Base-by-base conservation (phyloP, 2,888 invertebrate genomes). In the Lepidonotus clava region DNA sequence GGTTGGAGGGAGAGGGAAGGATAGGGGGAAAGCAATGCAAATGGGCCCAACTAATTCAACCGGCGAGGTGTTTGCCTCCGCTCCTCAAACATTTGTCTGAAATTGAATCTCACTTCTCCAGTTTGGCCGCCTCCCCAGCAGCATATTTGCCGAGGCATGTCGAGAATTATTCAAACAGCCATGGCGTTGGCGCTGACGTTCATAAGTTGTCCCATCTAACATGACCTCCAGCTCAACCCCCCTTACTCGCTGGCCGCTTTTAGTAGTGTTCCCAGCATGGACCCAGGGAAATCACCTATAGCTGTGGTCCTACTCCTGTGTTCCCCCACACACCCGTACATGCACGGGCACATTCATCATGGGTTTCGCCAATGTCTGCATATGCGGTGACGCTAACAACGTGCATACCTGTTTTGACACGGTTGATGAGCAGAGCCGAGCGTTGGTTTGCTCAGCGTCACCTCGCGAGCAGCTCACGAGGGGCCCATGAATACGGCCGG, bases 61-160 rank as follows among this genome's bases (percentile, higher is more conserved):
- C 46, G 46, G 80, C 41, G 80, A 80, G 80, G 80, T 80, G 80
- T 80, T 80, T 80, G 80, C 51, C 46, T 11, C 46, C 46, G 46
- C 80, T 80, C 80, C 51, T 41, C 80, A 80, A 80, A 80, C 80
- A 80, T 80, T 80, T 80, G 80, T 80, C 80, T 51, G 80, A 80
- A 80, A 80, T 80, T 46, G 80, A 80, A 80, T 80, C 80, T 41
- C 80, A 46, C 80, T 80, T 80, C 80, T 80, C 80, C 80, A 80
- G 80, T 80, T 80, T 32, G 80, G 80, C 80, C 46, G 80, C 46
- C 18, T 41, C n/a, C 46, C 80, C 28, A 28, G 24, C 28, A 46
- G 46, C 80, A 80, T 80, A 80, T 80, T 80, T 80, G 51, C 46
- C 80, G 80, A 80, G 46, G 80, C 80, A 80, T 80, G 80, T 80